Conservation (phyloP, 2,113 vertebrate species). For the Aegypius monachus region DNA sequence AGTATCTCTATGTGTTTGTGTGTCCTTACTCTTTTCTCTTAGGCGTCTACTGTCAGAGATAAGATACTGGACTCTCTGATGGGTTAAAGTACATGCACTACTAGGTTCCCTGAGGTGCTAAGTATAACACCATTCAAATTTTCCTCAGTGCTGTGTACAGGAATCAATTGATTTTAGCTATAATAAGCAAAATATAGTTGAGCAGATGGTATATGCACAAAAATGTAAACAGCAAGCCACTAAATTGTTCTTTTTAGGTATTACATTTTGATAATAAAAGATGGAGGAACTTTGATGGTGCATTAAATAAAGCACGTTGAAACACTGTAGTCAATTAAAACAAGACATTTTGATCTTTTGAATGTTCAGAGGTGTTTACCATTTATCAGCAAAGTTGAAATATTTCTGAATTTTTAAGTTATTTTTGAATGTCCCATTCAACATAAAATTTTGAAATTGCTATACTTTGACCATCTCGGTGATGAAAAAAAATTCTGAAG, state of each 20-base stretch:
- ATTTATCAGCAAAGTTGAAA: neutral
- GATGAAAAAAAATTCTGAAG: neutral
- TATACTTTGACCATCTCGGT: neutral
- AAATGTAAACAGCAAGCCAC: neutral
- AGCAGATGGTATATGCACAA: neutral
- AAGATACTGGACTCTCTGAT: neutral
- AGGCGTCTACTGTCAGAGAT: neutral
- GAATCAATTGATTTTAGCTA: neutral
- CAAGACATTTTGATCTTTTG: neutral
- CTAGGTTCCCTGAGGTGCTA: neutral
- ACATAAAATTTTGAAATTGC: neutral
- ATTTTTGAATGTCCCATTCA: neutral
- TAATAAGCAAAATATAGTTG: neutral
- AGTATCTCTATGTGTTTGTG: neutral
- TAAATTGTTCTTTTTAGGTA: neutral
- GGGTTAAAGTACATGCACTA: neutral
- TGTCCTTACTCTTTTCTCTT: neutral
- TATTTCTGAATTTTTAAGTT: neutral
- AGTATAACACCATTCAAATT: neutral
- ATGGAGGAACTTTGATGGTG: neutral
- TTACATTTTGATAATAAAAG: neutral
- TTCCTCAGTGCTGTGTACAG: neutral
- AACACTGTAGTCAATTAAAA: neutral
- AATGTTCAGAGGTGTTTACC: neutral
- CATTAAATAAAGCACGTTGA: neutral